Evolutionary conservation across 2,113 vertebrate species (phyloP), one percentile per base, ranked within the genome.

Genomic region (Protobothrops mucrosquamatus): DNA sequence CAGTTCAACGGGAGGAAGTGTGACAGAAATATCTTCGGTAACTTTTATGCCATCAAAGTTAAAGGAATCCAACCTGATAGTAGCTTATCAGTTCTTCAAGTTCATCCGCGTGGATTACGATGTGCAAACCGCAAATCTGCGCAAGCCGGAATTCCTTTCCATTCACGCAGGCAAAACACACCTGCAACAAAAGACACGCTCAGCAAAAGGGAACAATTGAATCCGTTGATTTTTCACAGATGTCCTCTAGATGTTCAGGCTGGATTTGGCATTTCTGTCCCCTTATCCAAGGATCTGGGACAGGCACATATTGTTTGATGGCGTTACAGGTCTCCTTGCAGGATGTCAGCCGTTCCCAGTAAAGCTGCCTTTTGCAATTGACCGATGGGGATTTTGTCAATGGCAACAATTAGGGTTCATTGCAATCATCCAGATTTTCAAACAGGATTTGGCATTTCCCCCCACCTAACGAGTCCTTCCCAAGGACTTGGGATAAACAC

Each of bases 91-190:
- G 97, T 88, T 99, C 98, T 95, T 99, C 98, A 59, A 99, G 98
- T 94, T 99, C 99, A 81, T 99, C 98, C 1, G 99, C 99, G 1
- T 99, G 99, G 94, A 99, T 98, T 93, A 99, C 99, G 3, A 99
- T 99, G 96, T 99, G 98, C 55, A 99, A 98, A 54, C 99, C 98
- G 59, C 99, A 99, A 87, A 99, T 98, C 92, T 99, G 98, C 0
- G 98, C 98, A 91, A 99, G 95, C 22, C 97, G 97, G 92, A 99
- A 99, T 94, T 99, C 98, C 93, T 98, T 98, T 3, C 98, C 98
- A 10, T 99, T 98, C 93, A 99, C 98, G 22, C 99, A 99, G 1
- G 98, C 98, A 0, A 99, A 99, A 92, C 99, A 99, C 57, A 99
- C 99, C 99, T 99, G 95, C 34, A 51, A 69, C 48, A 61, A 92